Evolutionary conservation across 1,140 invertebrate species (phyloP).

Genomic region (Drosophila bipectinata): DNA sequence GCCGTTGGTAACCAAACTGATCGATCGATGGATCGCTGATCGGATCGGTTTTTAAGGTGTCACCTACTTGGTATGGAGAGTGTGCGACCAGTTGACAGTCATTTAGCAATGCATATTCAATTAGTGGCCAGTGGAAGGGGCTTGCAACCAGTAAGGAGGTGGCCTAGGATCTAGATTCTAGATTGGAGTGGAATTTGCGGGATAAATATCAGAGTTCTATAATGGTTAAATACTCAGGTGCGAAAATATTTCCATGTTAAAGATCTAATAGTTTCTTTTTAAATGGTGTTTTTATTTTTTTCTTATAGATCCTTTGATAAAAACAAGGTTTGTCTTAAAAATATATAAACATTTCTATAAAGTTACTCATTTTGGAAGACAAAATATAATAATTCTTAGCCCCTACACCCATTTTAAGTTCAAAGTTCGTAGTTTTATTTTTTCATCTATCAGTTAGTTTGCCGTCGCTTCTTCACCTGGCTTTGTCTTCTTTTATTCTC

Average conservation of each 20-base stretch:
- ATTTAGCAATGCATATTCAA: slow-evolving; percentile 62
- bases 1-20: slow-evolving; percentile 17
- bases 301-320: background rate
- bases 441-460: background rate
- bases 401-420: background rate
- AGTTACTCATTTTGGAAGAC: no score
- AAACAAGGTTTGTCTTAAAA: background rate
- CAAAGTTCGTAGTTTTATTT: slow-evolving; percentile 2
- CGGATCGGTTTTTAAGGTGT: slow-evolving; percentile 56
- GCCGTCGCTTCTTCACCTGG: slow-evolving; percentile 33
- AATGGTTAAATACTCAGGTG: background rate
- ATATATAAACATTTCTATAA: background rate
- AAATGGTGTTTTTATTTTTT: background rate
- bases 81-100: slow-evolving; percentile 52
- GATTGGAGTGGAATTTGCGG: background rate
- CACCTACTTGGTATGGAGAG: slow-evolving; percentile 68
- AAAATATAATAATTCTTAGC: no score
- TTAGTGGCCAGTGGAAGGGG: slow-evolving; percentile 20
- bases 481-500: background rate
- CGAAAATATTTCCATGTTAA: background rate
- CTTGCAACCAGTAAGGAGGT: background rate
- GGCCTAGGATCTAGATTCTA: background rate
- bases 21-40: slow-evolving; percentile 22
- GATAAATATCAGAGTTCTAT: background rate
- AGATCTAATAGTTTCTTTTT: background rate